Base-by-base conservation (phyloP, 2,888 invertebrate genomes). In the Eristalis tenax region DNA sequence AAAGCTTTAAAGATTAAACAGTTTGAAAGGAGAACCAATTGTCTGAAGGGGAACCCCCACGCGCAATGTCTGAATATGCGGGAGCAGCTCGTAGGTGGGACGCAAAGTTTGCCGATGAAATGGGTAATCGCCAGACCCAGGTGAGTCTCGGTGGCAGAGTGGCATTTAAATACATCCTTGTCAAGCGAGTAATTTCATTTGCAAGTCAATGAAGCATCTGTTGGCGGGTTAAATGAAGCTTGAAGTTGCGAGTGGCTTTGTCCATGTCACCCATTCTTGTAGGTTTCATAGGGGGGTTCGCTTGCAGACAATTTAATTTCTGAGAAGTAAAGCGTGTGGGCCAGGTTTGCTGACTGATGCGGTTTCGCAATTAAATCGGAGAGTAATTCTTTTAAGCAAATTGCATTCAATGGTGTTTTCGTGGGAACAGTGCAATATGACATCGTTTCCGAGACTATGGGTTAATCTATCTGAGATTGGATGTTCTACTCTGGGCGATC, bases 161-260 rank as follows among this genome's bases (percentile, higher is more conserved):
- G 28, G n/a, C 43, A 43, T 57, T 1, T 38, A 11, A 26, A 57
- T 59, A 70, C 10, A 26, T 70, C 26, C 26, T 11, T 23, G 5
- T 50, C 18, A 18, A 50, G 50, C 18, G 50, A 50, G 13, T 26
- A 70, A 70, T 70, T 70, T 70, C 38, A 38, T 38, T 70, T 70
- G 70, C 70, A 70, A 59, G 59, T 70, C 38, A 38, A 59, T 59
- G 70, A n/a, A 10, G 26, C 23, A 13, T 38, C 15, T 26, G n/a
- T n/a, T 70, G 23, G n/a, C 23, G n/a, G 18, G 57, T 23, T 70
- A 23, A 59, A 40, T 38, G 26, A 68, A 50, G 28, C 50, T 28
- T 43, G 43, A 68, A n/a, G 15, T 28, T 50, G 28, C 6, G n/a
- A 50, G 50, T 50, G 50, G 18, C 50, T 18, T 50, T 50, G 18